A percentile compares a stretch with the other conserved stretches of the same genome.
phyloP scores from a whole-genome alignment of 2,113 vertebrate species.

The Coturnix japonica region DNA sequence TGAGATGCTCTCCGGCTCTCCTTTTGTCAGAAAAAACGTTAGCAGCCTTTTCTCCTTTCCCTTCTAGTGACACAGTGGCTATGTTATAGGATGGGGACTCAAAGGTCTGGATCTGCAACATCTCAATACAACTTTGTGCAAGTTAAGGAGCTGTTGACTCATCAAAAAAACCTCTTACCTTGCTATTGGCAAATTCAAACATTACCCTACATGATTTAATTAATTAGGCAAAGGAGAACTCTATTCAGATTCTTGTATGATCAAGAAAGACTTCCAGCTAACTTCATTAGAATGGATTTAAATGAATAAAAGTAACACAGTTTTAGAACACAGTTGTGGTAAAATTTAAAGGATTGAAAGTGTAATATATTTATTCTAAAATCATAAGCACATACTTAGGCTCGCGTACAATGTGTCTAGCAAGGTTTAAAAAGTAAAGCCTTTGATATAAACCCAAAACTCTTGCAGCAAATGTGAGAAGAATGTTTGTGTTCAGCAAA shows the following conservation, averaged over 20 bases:
- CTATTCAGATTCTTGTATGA: background rate
- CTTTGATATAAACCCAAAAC: constrained; percentile 38
- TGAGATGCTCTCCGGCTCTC: background rate
- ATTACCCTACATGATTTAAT: background rate
- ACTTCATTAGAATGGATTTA: background rate
- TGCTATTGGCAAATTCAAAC: background rate
- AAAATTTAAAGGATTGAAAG: background rate
- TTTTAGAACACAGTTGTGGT: background rate
- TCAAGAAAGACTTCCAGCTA: background rate
- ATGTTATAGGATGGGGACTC: background rate
- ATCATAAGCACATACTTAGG: background rate
- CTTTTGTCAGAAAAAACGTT: background rate
- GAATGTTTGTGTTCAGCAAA: constrained; percentile 48
- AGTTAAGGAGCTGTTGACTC: background rate
- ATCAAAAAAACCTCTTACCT: background rate
- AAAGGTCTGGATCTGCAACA: background rate
- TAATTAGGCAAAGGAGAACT: background rate
- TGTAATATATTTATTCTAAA: background rate
- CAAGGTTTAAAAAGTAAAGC: constrained; percentile 31
- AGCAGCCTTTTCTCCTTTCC: background rate
- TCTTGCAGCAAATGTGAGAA: constrained; percentile 34
- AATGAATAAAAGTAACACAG: background rate
- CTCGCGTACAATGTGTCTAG: background rate
- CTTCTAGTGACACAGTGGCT: background rate
- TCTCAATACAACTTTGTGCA: background rate